Evolutionary conservation across 2,888 invertebrate species (phyloP), one percentile per base, ranked within the genome.

Genomic region (Germaria angustata): DNA sequence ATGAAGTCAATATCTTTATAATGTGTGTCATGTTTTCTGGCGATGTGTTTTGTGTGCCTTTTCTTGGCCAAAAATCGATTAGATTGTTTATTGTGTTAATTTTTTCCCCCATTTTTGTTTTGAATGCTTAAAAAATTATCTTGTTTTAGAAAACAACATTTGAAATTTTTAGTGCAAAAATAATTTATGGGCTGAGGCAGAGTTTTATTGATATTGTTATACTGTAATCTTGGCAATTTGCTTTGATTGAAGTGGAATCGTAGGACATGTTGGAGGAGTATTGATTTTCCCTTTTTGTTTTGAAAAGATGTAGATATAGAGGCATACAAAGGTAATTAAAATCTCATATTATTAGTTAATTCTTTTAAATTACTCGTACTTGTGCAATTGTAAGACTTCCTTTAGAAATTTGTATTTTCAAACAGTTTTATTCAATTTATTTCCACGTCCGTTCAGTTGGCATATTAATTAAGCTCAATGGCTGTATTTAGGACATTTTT

Each of bases 11-110:
- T 57, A 68, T 32, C 20, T 57, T 22, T 59, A 51, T 69, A 73
- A 79, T 72, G 72, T 79, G 66, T 79, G 79, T 73, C 79, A 79
- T 73, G 41, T 73, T 79, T 65, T 72, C 51, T 66, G 66, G 20
- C 17, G 17, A 49, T 66, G 20, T 78, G 28, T 61, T 55, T 71
- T 71, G 61, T 63, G 36, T 79, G 53, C 32, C n/a, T 20, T 79
- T 72, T 72, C 79, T 72, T 66, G 51, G 44, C 72, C 72, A 72
- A 72, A 79, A 72, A 79, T 79, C 79, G 57, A 79, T 79, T 79
- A 59, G 65, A 66, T 75, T 75, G 53, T 73, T 71, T 46, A 34
- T 34, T 46, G 44, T 57, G 46, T 46, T 71, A 2, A n/a, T 63
- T 73, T 4, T 32, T 39, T 24, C 6, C 53, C 4, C 34, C 22